Percentiles rank a stretch among this genome's conserved stretches.
Evolutionary conservation across 1,140 invertebrate species (phyloP).

Genomic region (Babylonia areolata): DNA sequence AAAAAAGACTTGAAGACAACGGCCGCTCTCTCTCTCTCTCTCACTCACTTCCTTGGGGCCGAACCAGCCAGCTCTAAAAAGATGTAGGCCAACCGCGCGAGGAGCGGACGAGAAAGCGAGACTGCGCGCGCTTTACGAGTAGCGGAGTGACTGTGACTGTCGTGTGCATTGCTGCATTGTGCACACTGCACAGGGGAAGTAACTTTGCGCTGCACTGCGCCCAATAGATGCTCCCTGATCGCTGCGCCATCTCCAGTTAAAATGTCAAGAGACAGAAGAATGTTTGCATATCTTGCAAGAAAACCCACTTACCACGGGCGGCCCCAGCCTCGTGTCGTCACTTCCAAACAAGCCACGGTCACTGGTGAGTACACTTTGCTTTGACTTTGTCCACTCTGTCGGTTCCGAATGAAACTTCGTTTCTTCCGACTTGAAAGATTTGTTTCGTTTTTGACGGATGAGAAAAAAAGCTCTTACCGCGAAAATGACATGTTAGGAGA

Average conservation of each 20-base stretch:
- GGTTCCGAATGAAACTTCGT: background rate
- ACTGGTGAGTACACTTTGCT: slow-evolving; percentile 18
- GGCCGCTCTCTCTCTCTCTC: background rate
- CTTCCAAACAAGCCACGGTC: background rate
- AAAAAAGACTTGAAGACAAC: background rate
- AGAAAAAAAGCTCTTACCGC: slow-evolving; percentile 26
- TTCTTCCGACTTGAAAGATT: background rate
- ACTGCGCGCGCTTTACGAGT: slow-evolving; percentile 4
- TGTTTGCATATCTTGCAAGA: slow-evolving; percentile 44
- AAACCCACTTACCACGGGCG: slow-evolving; percentile 28
- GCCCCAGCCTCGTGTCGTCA: slow-evolving; percentile 38
- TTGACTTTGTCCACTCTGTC: background rate
- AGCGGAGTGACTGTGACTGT: slow-evolving; percentile 15
- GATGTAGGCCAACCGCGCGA: background rate
- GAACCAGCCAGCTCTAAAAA: background rate
- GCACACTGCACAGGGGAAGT: slow-evolving; percentile 25
- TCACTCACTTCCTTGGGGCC: background rate
- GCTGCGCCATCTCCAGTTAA: slow-evolving; percentile 41
- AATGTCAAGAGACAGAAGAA: slow-evolving; percentile 44
- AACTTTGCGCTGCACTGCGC: slow-evolving; percentile 27
- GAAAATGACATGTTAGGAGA: slow-evolving; percentile 35
- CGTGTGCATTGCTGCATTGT: slow-evolving; percentile 20
- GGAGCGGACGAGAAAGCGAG: slow-evolving; percentile 1
- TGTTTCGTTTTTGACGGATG: slow-evolving; percentile 20
- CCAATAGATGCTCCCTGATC: slow-evolving; percentile 43